Evolutionary conservation across 1,140 invertebrate genomes (phyloP).

Genomic region (Anoplophora glabripennis): DNA sequence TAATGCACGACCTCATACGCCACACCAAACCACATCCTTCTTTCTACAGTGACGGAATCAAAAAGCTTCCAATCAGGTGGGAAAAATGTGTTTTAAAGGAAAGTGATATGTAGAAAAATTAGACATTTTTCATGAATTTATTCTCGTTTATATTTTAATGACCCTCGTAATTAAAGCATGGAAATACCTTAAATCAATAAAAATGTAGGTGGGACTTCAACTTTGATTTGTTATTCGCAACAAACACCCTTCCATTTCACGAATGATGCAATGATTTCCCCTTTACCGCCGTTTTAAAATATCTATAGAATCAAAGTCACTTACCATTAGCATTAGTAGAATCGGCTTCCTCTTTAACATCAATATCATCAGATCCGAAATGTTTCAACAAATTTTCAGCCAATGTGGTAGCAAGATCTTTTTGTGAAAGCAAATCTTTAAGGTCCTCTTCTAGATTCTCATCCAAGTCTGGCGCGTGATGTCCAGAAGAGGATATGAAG

Average conservation of each 20-base stretch:
- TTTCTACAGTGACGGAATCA: neutral
- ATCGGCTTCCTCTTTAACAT: conserved; percentile 62
- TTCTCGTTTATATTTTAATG: no score
- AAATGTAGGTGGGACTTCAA: no score
- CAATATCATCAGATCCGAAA: conserved; percentile 68
- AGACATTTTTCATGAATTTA: neutral
- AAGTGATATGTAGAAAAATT: neutral
- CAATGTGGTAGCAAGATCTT: conserved; percentile 73
- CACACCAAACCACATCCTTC: neutral
- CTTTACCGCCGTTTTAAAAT: no score
- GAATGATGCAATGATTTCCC: no score
- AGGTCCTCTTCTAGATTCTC: conserved; percentile 64
- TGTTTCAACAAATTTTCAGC: conserved; percentile 82
- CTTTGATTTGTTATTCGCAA: no score
- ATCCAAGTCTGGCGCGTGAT: conserved; percentile 39
- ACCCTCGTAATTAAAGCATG: no score
- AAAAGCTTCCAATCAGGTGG: neutral
- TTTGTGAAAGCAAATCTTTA: conserved; percentile 67
- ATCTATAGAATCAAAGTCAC: no score
- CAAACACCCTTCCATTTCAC: no score
- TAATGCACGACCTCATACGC: neutral
- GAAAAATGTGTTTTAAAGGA: neutral
- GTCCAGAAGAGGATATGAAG: conserved; percentile 27
- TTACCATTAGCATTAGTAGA: conserved; percentile 8
- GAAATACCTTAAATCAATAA: no score